Percentiles rank a stretch among this genome's conserved stretches.
Evolutionary conservation across 2,113 vertebrate genomes (phyloP).

Genomic region (Anolis carolinensis): DNA sequence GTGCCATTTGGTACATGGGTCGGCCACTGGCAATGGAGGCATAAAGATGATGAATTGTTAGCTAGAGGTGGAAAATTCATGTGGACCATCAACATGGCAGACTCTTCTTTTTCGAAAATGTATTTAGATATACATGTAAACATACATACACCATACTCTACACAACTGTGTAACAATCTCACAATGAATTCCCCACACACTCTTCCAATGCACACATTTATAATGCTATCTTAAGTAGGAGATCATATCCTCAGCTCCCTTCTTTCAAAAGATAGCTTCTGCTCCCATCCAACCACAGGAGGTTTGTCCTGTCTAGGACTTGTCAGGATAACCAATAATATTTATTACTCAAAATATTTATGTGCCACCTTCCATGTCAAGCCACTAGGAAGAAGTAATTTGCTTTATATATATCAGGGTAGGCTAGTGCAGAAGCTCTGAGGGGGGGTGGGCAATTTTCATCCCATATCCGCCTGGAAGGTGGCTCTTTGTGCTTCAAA

Average conservation of each 20-base stretch:
- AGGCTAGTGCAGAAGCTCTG: too few species aligned
- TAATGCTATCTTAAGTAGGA: too few species aligned
- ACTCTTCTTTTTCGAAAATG: too few species aligned
- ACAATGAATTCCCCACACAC: neutral
- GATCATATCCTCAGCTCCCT: neutral
- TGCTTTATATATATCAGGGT: too few species aligned
- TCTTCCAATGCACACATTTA: too few species aligned
- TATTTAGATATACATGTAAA: neutral
- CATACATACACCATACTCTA: too few species aligned
- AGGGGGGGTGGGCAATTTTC: too few species aligned
- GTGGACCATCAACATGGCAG: neutral
- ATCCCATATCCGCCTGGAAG: too few species aligned
- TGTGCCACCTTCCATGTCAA: too few species aligned
- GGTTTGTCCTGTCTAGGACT: neutral
- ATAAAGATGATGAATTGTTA: neutral
- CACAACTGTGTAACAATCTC: neutral
- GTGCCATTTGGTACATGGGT: slow-evolving; percentile 72
- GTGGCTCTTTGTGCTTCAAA: too few species aligned
- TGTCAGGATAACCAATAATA: neutral
- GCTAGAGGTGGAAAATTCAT: neutral
- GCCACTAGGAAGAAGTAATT: too few species aligned
- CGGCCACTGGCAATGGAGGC: slow-evolving; percentile 71
- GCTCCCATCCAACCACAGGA: neutral
- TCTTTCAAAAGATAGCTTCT: neutral
- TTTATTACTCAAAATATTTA: too few species aligned